phyloP scores from a whole-genome alignment of 1,140 invertebrate species.

The Drosophila chauvacae region DNA sequence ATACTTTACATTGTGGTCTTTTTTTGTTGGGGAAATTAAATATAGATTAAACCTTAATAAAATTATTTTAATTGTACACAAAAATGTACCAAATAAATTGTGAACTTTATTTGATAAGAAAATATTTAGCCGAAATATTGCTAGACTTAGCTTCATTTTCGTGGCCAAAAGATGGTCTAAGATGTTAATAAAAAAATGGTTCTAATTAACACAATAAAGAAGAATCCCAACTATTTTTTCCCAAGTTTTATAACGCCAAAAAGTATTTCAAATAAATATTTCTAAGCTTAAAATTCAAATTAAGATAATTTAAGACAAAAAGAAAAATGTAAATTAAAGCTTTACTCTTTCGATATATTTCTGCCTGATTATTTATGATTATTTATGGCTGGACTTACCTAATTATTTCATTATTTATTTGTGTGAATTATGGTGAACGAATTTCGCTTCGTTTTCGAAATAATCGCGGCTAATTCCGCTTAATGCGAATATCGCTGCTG shows the following conservation, averaged over 20 bases:
- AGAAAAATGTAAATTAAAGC: background rate
- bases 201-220: no score
- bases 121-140: background rate
- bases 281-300: background rate
- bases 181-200: no score
- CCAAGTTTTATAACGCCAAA: background rate
- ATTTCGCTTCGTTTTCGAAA: conserved; percentile 40
- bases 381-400: conserved; percentile 2
- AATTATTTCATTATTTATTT: conserved; percentile 38
- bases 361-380: background rate
- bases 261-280: background rate
- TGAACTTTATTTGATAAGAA: no score
- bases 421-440: conserved; percentile 31
- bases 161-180: background rate
- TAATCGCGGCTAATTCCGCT: conserved; percentile 68
- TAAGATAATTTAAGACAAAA: background rate
- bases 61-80: background rate
- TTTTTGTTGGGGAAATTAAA: no score
- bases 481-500: conserved; percentile 23
- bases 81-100: background rate
- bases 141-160: background rate
- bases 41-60: no score
- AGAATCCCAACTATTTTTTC: background rate
- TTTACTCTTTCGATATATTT: background rate
- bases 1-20: no score